Conservation (phyloP, 2,113 vertebrate genomes). For the Corythoichthys intestinalis region DNA sequence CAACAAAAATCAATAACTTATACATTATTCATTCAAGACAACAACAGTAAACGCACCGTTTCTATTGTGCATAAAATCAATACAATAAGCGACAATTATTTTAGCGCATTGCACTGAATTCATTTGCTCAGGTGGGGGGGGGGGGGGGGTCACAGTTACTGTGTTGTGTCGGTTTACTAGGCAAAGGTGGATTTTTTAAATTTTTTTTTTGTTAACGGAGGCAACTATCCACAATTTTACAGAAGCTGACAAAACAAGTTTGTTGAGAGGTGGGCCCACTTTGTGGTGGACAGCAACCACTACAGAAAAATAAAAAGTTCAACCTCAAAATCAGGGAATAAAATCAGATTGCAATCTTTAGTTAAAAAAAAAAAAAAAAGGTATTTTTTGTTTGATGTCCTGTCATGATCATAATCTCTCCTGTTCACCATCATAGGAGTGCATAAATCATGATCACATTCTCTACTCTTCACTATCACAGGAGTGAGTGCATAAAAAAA, state of each 20-base stretch:
- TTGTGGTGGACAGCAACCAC: too few relatives aligned
- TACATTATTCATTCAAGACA: background rate
- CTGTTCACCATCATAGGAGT: background rate
- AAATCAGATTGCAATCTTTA: background rate
- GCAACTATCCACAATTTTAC: background rate
- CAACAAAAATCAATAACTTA: background rate
- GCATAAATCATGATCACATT: background rate
- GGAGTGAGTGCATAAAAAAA: too few relatives aligned
- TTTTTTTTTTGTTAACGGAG: too few relatives aligned
- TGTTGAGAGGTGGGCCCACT: background rate
- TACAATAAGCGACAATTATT: too few relatives aligned
- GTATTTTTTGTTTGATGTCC: background rate
- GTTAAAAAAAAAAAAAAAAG: conserved; percentile 6
- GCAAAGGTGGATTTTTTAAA: conserved; percentile 19
- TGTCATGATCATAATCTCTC: background rate
- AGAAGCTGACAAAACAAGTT: background rate
- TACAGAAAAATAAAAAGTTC: background rate
- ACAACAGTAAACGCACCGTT: background rate
- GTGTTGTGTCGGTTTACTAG: background rate
- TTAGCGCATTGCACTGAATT: too few relatives aligned
- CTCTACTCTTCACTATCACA: too few relatives aligned
- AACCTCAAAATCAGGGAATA: background rate
- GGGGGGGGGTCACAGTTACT: too few relatives aligned
- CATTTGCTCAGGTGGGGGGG: too few relatives aligned
- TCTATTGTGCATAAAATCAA: background rate